A percentile compares a stretch with the other conserved stretches of the same genome.
These are phyloP conservation scores for Hemithea aestivaria DNA, from an alignment of 2,888 invertebrate genomes.

Conservation along the genomic window DNA sequence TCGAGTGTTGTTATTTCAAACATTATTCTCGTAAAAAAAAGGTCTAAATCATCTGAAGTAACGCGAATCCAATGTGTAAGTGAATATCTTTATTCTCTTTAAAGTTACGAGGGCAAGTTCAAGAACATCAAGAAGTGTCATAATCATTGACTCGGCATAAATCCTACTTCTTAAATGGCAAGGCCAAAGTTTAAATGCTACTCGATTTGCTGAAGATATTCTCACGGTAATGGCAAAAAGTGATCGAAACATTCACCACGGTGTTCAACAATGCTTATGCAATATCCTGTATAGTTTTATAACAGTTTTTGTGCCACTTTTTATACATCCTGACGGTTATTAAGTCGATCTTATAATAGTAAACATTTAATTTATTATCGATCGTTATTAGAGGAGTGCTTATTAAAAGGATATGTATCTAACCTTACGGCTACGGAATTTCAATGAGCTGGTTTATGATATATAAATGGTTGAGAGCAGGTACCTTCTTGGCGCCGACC, in stretches of 20 bases:
- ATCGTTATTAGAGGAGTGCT: conserved; percentile 6
- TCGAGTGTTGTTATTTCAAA: too few species aligned
- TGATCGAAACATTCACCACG: conserved; percentile 3
- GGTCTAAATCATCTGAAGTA: too few species aligned
- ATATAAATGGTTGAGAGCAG: conserved; percentile 32
- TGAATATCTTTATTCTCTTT: conserved; percentile 6
- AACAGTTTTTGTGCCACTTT: not conserved
- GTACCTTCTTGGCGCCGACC: conserved; percentile 44
- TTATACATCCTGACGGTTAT: not conserved
- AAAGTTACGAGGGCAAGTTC: too few species aligned
- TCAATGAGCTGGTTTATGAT: conserved; percentile 37
- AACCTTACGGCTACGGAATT: conserved; percentile 38
- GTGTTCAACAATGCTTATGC: not conserved
- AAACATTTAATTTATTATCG: conserved; percentile 1
- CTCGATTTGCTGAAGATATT: conserved; percentile 5
- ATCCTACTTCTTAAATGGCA: conserved; percentile 3
- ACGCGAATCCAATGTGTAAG: too few species aligned
- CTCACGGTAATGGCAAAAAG: conserved; percentile 7
- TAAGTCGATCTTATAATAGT: not conserved
- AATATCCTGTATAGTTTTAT: conserved; percentile 2
- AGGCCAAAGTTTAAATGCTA: conserved; percentile 8
- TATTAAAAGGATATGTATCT: conserved; percentile 25
- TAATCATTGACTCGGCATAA: conserved; percentile 9
- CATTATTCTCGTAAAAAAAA: too few species aligned
- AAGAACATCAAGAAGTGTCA: not conserved